Evolutionary conservation across 2,113 vertebrate genomes (phyloP), one percentile per base, ranked within the genome.

Genomic region (Gymnocephalus cernua): DNA sequence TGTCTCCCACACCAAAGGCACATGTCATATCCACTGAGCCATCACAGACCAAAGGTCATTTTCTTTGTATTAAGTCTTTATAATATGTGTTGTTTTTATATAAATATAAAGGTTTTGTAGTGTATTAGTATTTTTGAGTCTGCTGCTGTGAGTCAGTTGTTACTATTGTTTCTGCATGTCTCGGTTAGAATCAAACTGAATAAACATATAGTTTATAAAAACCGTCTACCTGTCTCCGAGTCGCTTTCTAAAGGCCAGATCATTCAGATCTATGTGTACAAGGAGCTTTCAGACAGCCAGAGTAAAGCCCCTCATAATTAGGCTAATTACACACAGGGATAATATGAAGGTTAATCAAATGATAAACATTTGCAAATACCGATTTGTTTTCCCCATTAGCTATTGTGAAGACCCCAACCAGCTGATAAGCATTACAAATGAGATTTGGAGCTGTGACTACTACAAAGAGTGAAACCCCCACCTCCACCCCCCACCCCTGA

Each of bases 361-460:
- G 89, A 95, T 92, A 88, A 92, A 92, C 91, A 92, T 41, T 41
- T 82, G 89, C 83, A 91, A 93, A 91, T 79, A 87, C 74, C 48
- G 66, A 92, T 93, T 93, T 93, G 92, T 93, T 93, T 92, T 90
- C 89, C 93, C 93, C 93, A 93, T 91, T 91, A 94, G 93, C 91
- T 92, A 92, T 92, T 89, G 91, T 93, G 90, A 88, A 80, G 79
- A 76, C 86, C 86, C 87, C 71, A 86, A 88, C 87, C 85, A n/a
- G 89, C 78, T 93, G 91, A 94, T 92, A 92, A 92, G 79, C 93
- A 90, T 94, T 91, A 92, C 89, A 90, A 94, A 93, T 92, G 79
- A 90, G 90, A 93, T 94, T 94, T 90, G 64, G 63, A 85, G 86
- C 90, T 92, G 92, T 88, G 84, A 91, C 92, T 86, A 90, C 89